Percentiles rank a stretch among this genome's conserved stretches.
Evolutionary conservation across 2,888 invertebrate genomes (phyloP).

Genomic region (Cephonodes hylas): DNA sequence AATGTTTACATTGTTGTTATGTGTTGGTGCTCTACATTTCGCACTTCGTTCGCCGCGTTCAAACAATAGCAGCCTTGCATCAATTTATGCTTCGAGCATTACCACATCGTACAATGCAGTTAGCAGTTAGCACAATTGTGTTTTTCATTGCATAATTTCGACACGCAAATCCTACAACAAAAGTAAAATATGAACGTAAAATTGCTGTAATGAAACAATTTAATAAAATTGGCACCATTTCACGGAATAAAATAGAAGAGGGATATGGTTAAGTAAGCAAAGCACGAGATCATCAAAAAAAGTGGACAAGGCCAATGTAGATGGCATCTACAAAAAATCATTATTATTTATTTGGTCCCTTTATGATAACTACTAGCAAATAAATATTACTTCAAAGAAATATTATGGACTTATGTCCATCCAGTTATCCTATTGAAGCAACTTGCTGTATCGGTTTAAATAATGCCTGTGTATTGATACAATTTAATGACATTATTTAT

Average conservation of each 20-base stretch:
- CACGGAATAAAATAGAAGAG: neutral
- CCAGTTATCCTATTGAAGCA: too few relatives aligned
- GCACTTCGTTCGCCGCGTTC: slow-evolving; percentile 37
- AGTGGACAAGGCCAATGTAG: too few relatives aligned
- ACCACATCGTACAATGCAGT: slow-evolving; percentile 42
- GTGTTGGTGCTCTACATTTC: slow-evolving; percentile 48
- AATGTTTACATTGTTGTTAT: slow-evolving; percentile 51
- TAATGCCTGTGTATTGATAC: too few relatives aligned
- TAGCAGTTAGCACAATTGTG: slow-evolving; percentile 45
- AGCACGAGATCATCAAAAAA: neutral
- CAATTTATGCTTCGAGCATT: slow-evolving; percentile 41
- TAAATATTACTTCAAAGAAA: too few relatives aligned
- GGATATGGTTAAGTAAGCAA: neutral
- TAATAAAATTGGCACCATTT: neutral
- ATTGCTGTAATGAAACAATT: neutral
- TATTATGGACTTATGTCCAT: too few relatives aligned
- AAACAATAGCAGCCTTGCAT: slow-evolving; percentile 60
- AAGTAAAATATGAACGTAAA: neutral
- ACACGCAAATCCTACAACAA: slow-evolving; percentile 27
- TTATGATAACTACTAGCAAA: too few relatives aligned
- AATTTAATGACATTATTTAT: too few relatives aligned
- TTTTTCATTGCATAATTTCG: slow-evolving; percentile 34
- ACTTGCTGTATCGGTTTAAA: too few relatives aligned
- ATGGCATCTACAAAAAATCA: too few relatives aligned
- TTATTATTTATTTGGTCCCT: too few relatives aligned